Base-by-base conservation (phyloP, 2,113 vertebrate genomes). In the Corythaeola cristata region DNA sequence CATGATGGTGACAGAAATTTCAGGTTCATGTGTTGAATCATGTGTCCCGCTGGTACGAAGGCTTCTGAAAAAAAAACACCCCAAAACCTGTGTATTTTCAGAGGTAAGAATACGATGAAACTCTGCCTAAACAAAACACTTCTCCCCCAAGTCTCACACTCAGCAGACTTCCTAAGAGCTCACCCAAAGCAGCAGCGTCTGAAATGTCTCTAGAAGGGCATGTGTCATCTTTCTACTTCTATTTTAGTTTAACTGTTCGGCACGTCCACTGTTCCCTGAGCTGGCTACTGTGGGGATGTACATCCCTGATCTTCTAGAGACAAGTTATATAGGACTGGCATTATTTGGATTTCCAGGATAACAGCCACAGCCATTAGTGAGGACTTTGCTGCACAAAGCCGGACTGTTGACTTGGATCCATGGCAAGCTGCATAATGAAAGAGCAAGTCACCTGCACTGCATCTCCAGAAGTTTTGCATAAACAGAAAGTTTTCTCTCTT, bases 101-200 rank as follows among this genome's bases (percentile, higher is more conserved):
- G 50, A 76, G 17, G 19, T 14, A 11, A 66, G n/a, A 77, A 66
- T 9, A 27, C 41, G 86, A 28, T 2, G 8, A 79, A 88, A 47
- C 6, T 11, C 22, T 50, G 9, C 62, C 73, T 76, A 62, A 83
- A 77, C 11, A 28, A 83, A 83, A 32, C 9, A 8, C 5, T 50
- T 10, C 64, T 90, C 18, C 11, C 15, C 5, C 17, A 32, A n/a
- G 1, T 72, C 30, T 86, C 0, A 0, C 15, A 73, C 21, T 3
- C 7, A 58, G 37, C 26, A 76, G 10, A 53, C 27, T 11, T 79
- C 35, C 32, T 49, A 49, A 79, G 55, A 84, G 8, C 26, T 73
- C 73, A 45, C 17, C 23, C 63, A 22, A 47, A 78, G 26, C 47
- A 56, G 33, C 7, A 22, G 8, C 47, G 87, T 81, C 7, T 17